Conservation (phyloP, 2,888 invertebrate species). For the Argyra leucocephala region DNA sequence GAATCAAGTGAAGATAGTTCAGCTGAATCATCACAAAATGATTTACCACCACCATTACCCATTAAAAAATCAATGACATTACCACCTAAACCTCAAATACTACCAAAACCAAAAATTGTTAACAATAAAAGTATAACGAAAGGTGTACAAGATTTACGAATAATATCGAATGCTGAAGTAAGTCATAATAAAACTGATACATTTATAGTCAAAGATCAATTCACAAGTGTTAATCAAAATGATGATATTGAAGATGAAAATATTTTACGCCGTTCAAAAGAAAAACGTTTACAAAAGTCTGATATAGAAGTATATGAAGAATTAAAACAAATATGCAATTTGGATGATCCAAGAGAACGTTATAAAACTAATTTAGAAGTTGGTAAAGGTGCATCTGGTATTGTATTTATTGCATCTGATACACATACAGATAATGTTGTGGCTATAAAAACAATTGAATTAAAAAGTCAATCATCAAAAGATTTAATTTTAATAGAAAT, state of each 20-base stretch:
- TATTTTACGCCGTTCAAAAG: constrained; percentile 41
- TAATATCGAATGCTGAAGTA: constrained; percentile 25
- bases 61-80: constrained; percentile 42
- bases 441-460: constrained; percentile 92
- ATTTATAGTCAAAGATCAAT: constrained; percentile 37
- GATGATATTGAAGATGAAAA: constrained; percentile 35
- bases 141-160: constrained; percentile 41
- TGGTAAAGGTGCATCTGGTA: constrained; percentile 87
- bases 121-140: constrained; percentile 39
- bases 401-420: constrained; percentile 83
- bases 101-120: constrained; percentile 45
- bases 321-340: constrained; percentile 67
- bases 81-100: constrained; percentile 46
- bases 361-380: constrained; percentile 76
- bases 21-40: constrained; percentile 25
- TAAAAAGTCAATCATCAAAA: constrained; percentile 89
- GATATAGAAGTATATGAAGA: constrained; percentile 58
- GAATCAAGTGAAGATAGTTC: constrained; percentile 29
- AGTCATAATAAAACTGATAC: constrained; percentile 37
- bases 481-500: constrained; percentile 94
- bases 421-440: constrained; percentile 63
- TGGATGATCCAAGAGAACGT: constrained; percentile 68
- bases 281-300: constrained; percentile 37
- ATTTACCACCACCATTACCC: constrained; percentile 42
- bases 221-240: constrained; percentile 41